Percentiles rank a stretch among this genome's conserved stretches.
These are phyloP conservation scores for Eupithecia subumbrata DNA, from an alignment of 2,888 invertebrate species.

Conservation along the genomic window DNA sequence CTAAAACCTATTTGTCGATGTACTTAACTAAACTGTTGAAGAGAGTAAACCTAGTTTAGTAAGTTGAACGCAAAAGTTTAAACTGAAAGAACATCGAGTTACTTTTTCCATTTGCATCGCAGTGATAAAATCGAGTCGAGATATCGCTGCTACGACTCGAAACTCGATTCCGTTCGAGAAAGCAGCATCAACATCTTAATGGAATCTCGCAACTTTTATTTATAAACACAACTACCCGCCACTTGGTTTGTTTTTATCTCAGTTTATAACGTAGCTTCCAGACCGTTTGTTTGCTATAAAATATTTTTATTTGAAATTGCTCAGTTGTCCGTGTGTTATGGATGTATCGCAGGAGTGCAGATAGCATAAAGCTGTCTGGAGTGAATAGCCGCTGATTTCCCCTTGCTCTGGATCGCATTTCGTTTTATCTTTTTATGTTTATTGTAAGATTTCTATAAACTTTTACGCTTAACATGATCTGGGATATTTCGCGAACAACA, in stretches of 20 bases:
- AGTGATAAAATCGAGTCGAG: constrained; percentile 15
- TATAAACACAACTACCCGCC: constrained; percentile 25
- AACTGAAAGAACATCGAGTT: constrained; percentile 8
- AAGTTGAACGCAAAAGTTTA: constrained; percentile 4
- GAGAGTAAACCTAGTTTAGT: not conserved
- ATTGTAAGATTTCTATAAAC: not conserved
- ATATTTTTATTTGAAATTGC: constrained; percentile 32
- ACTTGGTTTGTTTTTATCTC: constrained; percentile 28
- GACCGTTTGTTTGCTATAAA: constrained; percentile 31
- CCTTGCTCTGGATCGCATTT: not conserved
- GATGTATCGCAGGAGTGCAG: constrained; percentile 1
- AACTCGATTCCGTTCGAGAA: constrained; percentile 5
- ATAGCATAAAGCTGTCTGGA: not conserved
- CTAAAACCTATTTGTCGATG: not conserved
- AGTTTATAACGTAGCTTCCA: constrained; percentile 24
- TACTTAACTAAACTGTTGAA: not conserved
- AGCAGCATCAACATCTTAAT: constrained; percentile 20
- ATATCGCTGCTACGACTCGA: not conserved
- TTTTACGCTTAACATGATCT: not conserved
- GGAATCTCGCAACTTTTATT: constrained; percentile 19
- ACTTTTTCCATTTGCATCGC: constrained; percentile 11
- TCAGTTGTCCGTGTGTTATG: constrained; percentile 1
- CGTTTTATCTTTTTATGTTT: not conserved
- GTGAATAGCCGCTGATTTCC: constrained; percentile 3
- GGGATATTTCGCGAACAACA: not conserved